These are phyloP conservation scores for Tanypteryx hageni DNA, from an alignment of 2,888 invertebrate genomes.

Conservation along the genomic window DNA sequence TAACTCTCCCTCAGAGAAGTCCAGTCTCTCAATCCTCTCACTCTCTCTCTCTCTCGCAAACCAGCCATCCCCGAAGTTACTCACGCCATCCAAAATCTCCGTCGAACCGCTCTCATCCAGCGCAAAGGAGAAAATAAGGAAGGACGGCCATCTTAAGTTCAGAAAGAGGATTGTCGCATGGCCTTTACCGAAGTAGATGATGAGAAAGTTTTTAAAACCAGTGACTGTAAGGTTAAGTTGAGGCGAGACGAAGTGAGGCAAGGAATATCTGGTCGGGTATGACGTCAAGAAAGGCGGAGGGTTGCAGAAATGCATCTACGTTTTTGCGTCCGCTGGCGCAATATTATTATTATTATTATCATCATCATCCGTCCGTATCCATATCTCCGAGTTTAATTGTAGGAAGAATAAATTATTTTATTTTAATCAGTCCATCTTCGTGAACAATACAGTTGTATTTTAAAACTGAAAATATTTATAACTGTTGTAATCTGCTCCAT, in stretches of 20 bases:
- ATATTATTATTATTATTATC: no score
- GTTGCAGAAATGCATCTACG: no score
- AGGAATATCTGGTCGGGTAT: background rate
- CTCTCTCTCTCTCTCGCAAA: constrained; percentile 4
- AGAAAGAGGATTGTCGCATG: background rate
- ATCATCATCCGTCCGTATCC: no score
- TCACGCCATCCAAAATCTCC: background rate
- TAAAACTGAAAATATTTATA: no score
- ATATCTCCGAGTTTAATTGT: no score
- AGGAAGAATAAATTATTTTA: no score
- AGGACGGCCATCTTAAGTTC: background rate
- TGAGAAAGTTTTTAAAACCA: background rate
- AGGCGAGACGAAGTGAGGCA: background rate
- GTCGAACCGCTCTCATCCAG: background rate
- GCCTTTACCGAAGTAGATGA: background rate
- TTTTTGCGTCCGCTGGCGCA: no score
- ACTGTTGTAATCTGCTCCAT: no score
- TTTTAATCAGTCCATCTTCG: no score
- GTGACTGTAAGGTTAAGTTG: background rate
- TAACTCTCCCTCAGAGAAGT: background rate
- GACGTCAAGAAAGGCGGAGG: no score
- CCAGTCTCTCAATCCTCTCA: background rate
- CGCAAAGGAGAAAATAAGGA: background rate
- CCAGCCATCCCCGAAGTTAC: constrained; percentile 9
- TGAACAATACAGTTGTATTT: no score